Percentiles rank a stretch among this genome's conserved stretches.
These are phyloP conservation scores for Eurypyga helias DNA, from an alignment of 2,113 vertebrate genomes.

Conservation along the genomic window DNA sequence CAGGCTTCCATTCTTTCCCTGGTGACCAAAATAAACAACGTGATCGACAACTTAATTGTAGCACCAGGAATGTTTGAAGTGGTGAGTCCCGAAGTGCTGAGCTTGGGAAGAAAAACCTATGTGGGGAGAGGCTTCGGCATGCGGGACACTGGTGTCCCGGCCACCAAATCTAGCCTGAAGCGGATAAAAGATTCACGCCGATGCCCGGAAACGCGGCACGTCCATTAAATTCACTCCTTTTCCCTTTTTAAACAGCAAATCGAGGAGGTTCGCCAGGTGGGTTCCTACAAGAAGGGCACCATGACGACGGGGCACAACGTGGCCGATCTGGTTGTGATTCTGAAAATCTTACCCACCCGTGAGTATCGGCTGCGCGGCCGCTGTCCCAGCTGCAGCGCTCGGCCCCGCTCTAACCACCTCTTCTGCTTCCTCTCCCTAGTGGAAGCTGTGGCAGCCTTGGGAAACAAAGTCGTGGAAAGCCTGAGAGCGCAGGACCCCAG, in stretches of 20 bases:
- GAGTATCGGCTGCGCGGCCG: slow-evolving; percentile 37
- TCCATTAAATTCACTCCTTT: rapidly evolving
- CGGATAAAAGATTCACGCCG: rapidly evolving
- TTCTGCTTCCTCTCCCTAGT: slow-evolving; percentile 70
- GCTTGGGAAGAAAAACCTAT: too few species aligned
- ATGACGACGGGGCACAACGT: slow-evolving; percentile 97
- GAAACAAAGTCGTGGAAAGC: slow-evolving; percentile 95
- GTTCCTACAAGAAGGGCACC: slow-evolving; percentile 98
- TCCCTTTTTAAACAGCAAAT: slow-evolving; percentile 84
- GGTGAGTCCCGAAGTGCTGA: slow-evolving; percentile 74
- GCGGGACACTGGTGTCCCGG: rapidly evolving
- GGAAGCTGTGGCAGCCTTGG: slow-evolving; percentile 95
- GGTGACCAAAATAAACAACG: slow-evolving; percentile 98
- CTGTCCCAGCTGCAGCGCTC: rapidly evolving
- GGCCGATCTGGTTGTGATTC: slow-evolving; percentile 94
- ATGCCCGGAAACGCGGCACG: rapidly evolving
- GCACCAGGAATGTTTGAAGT: slow-evolving; percentile 97
- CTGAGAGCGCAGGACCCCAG: slow-evolving; percentile 90
- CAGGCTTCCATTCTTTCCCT: slow-evolving; percentile 96
- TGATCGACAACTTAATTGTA: slow-evolving; percentile 97
- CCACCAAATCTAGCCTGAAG: not conserved
- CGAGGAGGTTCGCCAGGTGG: slow-evolving; percentile 96
- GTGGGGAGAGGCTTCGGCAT: rapidly evolving
- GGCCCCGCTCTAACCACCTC: rapidly evolving
- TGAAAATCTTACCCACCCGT: slow-evolving; percentile 96